phyloP scores from a whole-genome alignment of 1,140 invertebrate genomes.

The Papilio dardanus region DNA sequence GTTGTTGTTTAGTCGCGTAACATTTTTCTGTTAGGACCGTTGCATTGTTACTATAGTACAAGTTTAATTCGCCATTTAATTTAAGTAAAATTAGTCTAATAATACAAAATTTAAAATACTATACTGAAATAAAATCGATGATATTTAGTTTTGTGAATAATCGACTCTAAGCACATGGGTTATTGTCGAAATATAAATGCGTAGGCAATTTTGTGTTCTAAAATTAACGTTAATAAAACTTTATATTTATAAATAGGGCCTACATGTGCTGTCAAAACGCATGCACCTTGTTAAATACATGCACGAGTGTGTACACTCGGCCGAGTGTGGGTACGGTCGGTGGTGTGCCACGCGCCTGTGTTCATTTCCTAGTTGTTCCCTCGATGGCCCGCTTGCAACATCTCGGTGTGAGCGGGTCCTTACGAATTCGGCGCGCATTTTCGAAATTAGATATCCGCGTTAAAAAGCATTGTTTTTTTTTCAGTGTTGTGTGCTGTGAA shows the following conservation, averaged over 20 bases:
- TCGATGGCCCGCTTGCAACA: constrained; percentile 79
- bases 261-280: constrained; percentile 69
- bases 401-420: constrained; percentile 76
- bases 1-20: constrained; percentile 76
- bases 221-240: constrained; percentile 29
- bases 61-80: constrained; percentile 57
- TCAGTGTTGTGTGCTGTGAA: constrained; percentile 55
- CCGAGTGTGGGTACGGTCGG: constrained; percentile 55
- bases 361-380: constrained; percentile 78
- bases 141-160: not conserved
- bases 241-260: constrained; percentile 58
- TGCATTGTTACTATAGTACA: constrained; percentile 52
- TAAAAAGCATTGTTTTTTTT: constrained; percentile 40
- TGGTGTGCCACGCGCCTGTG: constrained; percentile 62
- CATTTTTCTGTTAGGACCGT: constrained; percentile 72
- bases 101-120: not conserved
- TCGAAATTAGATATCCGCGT: constrained; percentile 53
- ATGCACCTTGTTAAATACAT: constrained; percentile 60
- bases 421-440: constrained; percentile 68
- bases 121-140: not conserved
- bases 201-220: not conserved
- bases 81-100: not conserved
- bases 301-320: constrained; percentile 54
- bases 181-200: not conserved
- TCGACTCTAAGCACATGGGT: not conserved